Evolutionary conservation across 2,888 invertebrate genomes (phyloP), one percentile per base, ranked within the genome.

Genomic region (Hermaeophaga mercurialis): DNA sequence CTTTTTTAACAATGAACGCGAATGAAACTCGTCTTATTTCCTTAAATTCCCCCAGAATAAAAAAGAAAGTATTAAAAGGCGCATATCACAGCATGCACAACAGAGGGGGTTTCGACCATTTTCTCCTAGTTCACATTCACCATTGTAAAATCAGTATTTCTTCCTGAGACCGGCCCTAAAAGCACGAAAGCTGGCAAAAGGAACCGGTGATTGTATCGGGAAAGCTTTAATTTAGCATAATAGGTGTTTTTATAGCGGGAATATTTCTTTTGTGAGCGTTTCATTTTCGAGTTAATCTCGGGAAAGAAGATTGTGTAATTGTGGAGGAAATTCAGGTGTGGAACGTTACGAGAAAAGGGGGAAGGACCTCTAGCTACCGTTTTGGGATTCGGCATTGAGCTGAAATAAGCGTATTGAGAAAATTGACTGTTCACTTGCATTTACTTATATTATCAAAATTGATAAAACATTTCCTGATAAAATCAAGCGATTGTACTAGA

Each of bases 141-240:
- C 11, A 34, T 11, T 11, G 11, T 2, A 34, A 34, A 15, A 15
- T 34, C 12, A 11, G 14, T 14, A n/a, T 15, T 15, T 12, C 34
- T 7, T 14, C 7, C 15, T n/a, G n/a, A 17, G 6, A 11, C 22
- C 31, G 26, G 24, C n/a, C 46, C 39, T 34, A 15, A 8, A 22
- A 19, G 39, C 22, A 31, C 34, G 36, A 58, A 49, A 24, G 22
- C 41, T 17, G 31, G 48, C 43, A 45, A 58, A 58, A 49, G 45
- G 45, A 49, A 54, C 49, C 45, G 34, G 33, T 48, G 54, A 58
- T 58, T 58, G 58, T 38, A 58, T 58, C 54, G 44, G 58, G 48
- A 48, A 54, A 52, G 56, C 63, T 63, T 66, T 63, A 64, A 63
- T 66, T 66, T 63, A 63, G 63, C 59, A 62, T 63, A 66, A 66